Conservation (phyloP, 2,113 vertebrate genomes). For the Colaptes auratus region DNA sequence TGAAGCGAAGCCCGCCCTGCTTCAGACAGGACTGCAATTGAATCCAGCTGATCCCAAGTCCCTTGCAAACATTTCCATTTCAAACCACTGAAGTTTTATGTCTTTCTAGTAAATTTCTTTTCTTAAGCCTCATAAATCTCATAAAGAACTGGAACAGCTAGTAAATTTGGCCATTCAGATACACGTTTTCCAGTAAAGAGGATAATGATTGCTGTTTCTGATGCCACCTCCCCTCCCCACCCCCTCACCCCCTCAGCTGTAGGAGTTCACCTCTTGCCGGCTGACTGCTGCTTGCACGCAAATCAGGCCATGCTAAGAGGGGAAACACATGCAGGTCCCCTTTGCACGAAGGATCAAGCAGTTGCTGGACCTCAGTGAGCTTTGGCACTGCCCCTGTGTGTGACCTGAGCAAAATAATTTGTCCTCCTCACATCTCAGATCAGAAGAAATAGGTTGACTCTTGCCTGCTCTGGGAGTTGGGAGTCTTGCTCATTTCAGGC, state of each 20-base stretch:
- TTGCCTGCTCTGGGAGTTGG: fast-evolving
- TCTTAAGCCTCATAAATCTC: conserved; percentile 69
- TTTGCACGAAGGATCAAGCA: not conserved
- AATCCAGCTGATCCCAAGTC: conserved; percentile 70
- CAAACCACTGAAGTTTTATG: conserved; percentile 73
- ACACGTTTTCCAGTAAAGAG: conserved; percentile 70
- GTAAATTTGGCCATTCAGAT: conserved; percentile 67
- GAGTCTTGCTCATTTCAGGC: not conserved
- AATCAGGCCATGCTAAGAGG: not conserved
- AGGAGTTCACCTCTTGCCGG: not conserved
- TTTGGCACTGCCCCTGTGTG: not conserved
- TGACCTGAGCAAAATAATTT: not conserved
- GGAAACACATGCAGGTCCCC: fast-evolving
- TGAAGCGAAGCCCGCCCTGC: conserved; percentile 36
- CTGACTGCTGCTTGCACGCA: not conserved
- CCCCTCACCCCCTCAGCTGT: not conserved
- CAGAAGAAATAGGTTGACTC: not conserved
- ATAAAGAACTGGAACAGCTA: conserved; percentile 70
- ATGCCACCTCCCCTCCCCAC: conserved; percentile 43
- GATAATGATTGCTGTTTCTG: conserved; percentile 58
- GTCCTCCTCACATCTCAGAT: not conserved
- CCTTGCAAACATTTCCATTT: conserved; percentile 72
- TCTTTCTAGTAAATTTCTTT: conserved; percentile 70
- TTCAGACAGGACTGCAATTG: conserved; percentile 63
- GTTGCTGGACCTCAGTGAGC: not conserved